These are phyloP conservation scores for Acanthurus lineatus DNA, from an alignment of 2,797 vertebrate species.

Conservation along the genomic window DNA sequence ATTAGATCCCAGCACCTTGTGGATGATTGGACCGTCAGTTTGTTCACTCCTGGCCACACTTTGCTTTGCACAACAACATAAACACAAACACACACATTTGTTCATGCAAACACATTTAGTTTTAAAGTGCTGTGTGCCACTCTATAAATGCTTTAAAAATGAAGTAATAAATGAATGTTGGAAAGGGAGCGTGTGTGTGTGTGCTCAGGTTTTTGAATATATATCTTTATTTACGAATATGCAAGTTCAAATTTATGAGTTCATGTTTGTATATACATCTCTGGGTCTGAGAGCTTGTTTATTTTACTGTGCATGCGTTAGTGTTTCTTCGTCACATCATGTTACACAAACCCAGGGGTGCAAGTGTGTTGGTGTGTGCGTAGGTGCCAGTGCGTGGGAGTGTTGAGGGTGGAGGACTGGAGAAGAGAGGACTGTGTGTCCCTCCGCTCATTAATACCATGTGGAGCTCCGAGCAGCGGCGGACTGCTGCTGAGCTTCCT, in stretches of 20 bases:
- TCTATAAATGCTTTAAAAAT: conserved; percentile 28
- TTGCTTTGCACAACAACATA: conserved; percentile 10
- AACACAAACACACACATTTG: conserved; percentile 7
- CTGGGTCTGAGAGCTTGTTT: background rate
- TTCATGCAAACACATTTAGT: conserved; percentile 14
- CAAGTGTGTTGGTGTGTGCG: conserved; percentile 1
- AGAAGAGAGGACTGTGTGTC: conserved; percentile 63
- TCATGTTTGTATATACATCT: background rate
- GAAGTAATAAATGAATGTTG: background rate
- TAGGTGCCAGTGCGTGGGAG: conserved; percentile 49
- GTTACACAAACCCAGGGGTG: background rate
- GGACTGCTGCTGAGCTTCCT: conserved; percentile 65
- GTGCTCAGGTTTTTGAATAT: conserved; percentile 6
- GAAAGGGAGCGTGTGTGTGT: background rate
- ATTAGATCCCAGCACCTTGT: conserved; percentile 38
- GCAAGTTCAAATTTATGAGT: background rate
- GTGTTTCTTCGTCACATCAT: background rate
- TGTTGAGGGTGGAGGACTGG: conserved; percentile 38
- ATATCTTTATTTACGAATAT: background rate
- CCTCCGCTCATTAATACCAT: conserved; percentile 76
- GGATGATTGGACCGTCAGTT: conserved; percentile 36
- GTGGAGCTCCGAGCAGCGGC: conserved; percentile 57
- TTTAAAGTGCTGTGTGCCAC: background rate
- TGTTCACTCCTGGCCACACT: conserved; percentile 25
- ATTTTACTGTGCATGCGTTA: background rate